Evolutionary conservation across 2,888 invertebrate species (phyloP).

Genomic region (Tachina lurida): DNA sequence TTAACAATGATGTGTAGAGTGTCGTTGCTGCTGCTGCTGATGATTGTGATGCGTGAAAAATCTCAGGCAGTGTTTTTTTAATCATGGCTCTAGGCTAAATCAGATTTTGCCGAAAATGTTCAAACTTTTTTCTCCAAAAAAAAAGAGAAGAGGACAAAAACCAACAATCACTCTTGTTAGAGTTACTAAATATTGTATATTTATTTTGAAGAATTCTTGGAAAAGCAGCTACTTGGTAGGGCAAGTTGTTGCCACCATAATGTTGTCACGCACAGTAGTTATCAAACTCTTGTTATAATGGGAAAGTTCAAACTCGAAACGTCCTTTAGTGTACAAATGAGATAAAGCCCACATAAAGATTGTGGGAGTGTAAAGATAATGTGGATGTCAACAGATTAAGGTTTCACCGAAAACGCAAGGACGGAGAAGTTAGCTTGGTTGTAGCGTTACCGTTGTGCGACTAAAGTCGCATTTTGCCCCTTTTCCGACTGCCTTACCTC

Average conservation of each 20-base stretch:
- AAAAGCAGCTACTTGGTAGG: background rate
- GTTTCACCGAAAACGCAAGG: no score
- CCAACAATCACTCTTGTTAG: background rate
- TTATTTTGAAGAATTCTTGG: conserved; percentile 1
- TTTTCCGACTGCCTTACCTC: no score
- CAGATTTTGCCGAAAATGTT: conserved; percentile 28
- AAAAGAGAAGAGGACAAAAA: conserved; percentile 6
- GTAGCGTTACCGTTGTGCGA: no score
- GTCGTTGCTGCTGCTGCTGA: conserved; percentile 7
- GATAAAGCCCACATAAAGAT: no score
- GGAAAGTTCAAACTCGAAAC: no score
- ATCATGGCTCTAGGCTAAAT: conserved; percentile 34
- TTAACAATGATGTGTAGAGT: conserved; percentile 41
- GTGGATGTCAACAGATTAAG: no score
- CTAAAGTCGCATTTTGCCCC: no score
- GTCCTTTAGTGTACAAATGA: no score
- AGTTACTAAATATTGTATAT: background rate
- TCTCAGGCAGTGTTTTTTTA: conserved; percentile 23
- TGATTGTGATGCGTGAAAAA: conserved; percentile 53
- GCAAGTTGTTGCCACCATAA: background rate
- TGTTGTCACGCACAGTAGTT: no score
- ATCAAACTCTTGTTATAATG: no score
- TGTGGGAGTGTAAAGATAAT: no score
- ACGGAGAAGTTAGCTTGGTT: no score
- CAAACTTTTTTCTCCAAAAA: conserved; percentile 31